phyloP scores from a whole-genome alignment of 1,140 invertebrate species.

The Bombus picipes region DNA sequence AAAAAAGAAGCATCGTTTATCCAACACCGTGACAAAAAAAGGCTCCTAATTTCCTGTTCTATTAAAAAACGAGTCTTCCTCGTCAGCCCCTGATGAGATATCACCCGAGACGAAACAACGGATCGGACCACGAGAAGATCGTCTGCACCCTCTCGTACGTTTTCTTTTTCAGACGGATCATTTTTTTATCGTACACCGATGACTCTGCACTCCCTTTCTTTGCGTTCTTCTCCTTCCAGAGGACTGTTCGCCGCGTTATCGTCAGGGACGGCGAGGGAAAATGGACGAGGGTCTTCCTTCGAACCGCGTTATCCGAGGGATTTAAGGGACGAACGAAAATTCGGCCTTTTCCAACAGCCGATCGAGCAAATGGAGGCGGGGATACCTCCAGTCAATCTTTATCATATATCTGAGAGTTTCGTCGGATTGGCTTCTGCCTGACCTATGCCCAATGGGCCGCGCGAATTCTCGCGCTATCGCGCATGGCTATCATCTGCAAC shows the following conservation, averaged over 20 bases:
- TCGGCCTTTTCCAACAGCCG: conserved; percentile 57
- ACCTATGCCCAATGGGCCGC: conserved; percentile 81
- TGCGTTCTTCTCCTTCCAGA: not conserved
- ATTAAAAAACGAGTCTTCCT: conserved; percentile 16
- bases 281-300: conserved; percentile 61
- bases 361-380: conserved; percentile 1
- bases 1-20: not conserved
- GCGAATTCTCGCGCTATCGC: conserved; percentile 75
- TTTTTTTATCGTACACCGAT: conserved; percentile 75
- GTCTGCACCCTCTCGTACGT: conserved; percentile 18
- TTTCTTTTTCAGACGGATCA: conserved; percentile 60
- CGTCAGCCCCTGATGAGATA: conserved; percentile 28
- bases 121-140: conserved; percentile 35
- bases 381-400: conserved; percentile 79
- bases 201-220: conserved; percentile 70
- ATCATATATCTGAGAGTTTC: conserved; percentile 79
- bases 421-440: conserved; percentile 80
- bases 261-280: conserved; percentile 31
- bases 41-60: conserved; percentile 24
- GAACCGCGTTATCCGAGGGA: conserved; percentile 72
- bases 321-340: conserved; percentile 75
- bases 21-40: not conserved
- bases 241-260: conserved; percentile 38
- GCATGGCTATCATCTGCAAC: conserved; percentile 73
- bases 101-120: conserved; percentile 11